Evolutionary conservation across 2,113 vertebrate genomes (phyloP).

Genomic region (Peromyscus polionotus): DNA sequence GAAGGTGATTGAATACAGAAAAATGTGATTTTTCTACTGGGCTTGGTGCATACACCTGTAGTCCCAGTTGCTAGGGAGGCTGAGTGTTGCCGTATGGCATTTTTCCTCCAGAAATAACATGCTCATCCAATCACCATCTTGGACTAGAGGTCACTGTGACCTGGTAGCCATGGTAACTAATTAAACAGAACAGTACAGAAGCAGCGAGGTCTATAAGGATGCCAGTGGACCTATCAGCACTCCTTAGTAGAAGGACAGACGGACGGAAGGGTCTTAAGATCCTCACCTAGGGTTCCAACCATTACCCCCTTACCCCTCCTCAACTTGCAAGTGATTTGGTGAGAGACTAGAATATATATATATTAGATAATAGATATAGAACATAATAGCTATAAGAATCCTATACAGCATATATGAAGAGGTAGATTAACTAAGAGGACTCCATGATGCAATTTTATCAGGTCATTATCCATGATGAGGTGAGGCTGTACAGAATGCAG

Average conservation of each 20-base stretch:
- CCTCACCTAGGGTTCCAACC: neutral
- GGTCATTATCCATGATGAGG: neutral
- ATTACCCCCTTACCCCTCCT: neutral
- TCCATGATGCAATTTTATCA: neutral
- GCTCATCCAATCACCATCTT: neutral
- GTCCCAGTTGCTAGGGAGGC: neutral
- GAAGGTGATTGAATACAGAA: neutral
- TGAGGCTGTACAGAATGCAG: neutral
- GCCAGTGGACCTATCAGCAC: neutral
- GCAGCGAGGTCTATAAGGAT: neutral
- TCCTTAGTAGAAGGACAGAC: neutral
- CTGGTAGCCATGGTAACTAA: neutral
- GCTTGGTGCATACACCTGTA: fast-evolving
- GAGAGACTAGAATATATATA: neutral
- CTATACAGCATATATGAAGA: neutral
- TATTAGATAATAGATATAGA: no score
- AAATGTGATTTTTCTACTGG: neutral
- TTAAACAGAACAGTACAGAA: neutral
- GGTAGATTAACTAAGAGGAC: neutral
- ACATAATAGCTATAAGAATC: no score
- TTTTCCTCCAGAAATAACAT: neutral
- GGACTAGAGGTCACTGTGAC: neutral
- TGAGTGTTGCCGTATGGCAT: neutral
- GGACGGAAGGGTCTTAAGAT: neutral
- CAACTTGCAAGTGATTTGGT: neutral